phyloP scores from a whole-genome alignment of 2,797 vertebrate genomes.

The Schizopygopsis malacanthus region DNA sequence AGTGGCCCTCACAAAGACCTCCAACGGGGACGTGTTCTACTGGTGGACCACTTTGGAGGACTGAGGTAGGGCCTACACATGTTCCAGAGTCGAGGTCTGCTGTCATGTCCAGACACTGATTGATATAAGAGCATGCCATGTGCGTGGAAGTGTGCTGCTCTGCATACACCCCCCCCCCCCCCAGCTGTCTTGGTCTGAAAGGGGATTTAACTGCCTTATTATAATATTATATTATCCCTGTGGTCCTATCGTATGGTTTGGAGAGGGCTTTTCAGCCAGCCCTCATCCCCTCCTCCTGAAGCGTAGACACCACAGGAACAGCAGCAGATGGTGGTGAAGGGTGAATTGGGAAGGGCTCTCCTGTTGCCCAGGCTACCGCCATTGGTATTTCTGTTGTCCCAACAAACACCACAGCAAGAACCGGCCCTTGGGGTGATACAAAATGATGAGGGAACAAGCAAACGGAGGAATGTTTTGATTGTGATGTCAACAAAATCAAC shows the following conservation, averaged over 20 bases:
- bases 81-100: constrained; percentile 50
- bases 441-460: constrained; percentile 16
- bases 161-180: constrained; percentile 34
- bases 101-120: constrained; percentile 50
- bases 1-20: constrained; percentile 46
- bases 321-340: constrained; percentile 74
- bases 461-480: constrained; percentile 5
- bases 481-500: constrained; percentile 49
- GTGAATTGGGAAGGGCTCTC: constrained; percentile 54
- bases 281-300: constrained; percentile 52
- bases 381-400: constrained; percentile 52
- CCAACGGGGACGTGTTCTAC: constrained; percentile 30
- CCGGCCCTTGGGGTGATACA: constrained; percentile 6
- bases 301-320: constrained; percentile 57
- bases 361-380: constrained; percentile 59
- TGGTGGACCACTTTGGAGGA: constrained; percentile 34
- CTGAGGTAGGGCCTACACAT: constrained; percentile 40
- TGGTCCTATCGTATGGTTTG: constrained; percentile 65
- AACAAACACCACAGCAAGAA: constrained; percentile 55
- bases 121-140: constrained; percentile 45
- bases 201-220: constrained; percentile 58
- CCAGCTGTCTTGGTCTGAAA: constrained; percentile 37
- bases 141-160: background rate
- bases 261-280: constrained; percentile 64
- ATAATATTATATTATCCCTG: constrained; percentile 60